phyloP scores from a whole-genome alignment of 2,797 vertebrate species.

The Scolopax rusticola region DNA sequence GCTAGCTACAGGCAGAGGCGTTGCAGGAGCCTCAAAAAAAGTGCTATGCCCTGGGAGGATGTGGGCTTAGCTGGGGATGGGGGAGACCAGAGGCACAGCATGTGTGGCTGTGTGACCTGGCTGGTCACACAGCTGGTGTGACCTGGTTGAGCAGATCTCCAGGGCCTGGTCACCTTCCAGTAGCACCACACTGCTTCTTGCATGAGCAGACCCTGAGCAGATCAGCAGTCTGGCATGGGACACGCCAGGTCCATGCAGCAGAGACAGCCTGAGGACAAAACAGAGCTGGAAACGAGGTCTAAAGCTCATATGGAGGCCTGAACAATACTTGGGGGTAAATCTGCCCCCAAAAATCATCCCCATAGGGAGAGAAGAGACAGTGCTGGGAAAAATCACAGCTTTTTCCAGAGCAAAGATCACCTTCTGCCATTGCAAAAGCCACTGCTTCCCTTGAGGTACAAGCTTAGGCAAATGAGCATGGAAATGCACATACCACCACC shows the following conservation, averaged over 20 bases:
- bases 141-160: neutral
- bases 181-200: accelerated
- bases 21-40: neutral
- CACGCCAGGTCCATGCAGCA: accelerated
- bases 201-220: neutral
- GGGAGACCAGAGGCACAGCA: neutral
- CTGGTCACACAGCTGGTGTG: no score
- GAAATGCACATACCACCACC: accelerated
- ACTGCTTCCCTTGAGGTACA: neutral
- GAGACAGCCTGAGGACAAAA: neutral
- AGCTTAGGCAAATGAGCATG: neutral
- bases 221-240: neutral
- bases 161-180: neutral
- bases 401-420: neutral
- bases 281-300: neutral
- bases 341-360: neutral
- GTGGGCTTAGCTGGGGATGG: neutral
- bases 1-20: accelerated
- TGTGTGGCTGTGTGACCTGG: no score
- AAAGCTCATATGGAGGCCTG: neutral
- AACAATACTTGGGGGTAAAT: neutral
- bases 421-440: neutral
- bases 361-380: neutral
- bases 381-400: neutral
- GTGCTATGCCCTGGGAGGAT: neutral